Base-by-base conservation (phyloP, 2,888 invertebrate genomes). In the Dynastes grantii region DNA sequence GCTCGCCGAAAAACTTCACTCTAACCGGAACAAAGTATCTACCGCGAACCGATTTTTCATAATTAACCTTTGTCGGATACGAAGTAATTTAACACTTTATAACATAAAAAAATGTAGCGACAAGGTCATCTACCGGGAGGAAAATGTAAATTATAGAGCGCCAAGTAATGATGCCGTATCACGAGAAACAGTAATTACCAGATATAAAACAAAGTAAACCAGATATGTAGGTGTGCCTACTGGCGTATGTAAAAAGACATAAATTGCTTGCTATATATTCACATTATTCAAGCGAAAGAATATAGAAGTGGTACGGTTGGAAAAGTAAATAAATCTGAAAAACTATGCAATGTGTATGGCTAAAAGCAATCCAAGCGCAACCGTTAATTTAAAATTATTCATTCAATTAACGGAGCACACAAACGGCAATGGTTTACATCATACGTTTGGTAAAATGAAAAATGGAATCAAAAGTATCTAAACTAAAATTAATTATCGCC, bases 101-200 rank as follows among this genome's bases (percentile, higher is more conserved):
- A 63, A 32, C 32, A 29, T 63, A 29, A 11, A 63, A 29, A 22
- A 22, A 32, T 6, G 8, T 13, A 63, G 11, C n/a, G 67, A 45
- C 9, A 67, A 22, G 67, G 27, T 67, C n/a, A 32, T 22, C 27
- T 8, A 22, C 3, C 11, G 22, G 49, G 45, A 67, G 22, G 67
- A 45, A 49, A 45, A 67, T 40, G 49, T 9, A 67, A 45, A 49
- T 67, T 67, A 9, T 8, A 67, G 22, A 27, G 67, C 40, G 45
- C 16, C 22, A 32, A 49, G n/a, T 67, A 45, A 67, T 67, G 45
- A 67, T 67, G n/a, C 49, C 11, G 67, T 32, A 49, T 67, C 67
- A 49, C 67, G 49, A 22, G 13, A 67, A 49, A 49, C 22, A 13
- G 22, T 67, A 67, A 67, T 67, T 45, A 67, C 45, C 27, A 32